Conservation (phyloP, 2,797 vertebrate genomes). For the Anas georgica region DNA sequence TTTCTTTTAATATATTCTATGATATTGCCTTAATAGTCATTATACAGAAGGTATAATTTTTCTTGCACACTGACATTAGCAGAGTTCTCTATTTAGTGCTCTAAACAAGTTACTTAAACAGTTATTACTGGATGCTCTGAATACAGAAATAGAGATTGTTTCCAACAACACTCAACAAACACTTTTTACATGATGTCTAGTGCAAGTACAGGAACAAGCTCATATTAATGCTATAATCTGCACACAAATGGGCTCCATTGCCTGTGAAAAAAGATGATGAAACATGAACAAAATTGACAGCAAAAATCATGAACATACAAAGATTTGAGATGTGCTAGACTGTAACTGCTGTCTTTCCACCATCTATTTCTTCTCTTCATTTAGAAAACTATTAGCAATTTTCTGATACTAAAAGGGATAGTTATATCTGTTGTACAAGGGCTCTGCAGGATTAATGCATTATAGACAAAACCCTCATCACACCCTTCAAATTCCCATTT, state of each 20-base stretch:
- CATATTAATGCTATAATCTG: accelerated
- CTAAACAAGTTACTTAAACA: neutral
- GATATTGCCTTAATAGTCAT: neutral
- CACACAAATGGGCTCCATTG: accelerated
- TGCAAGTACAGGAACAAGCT: neutral
- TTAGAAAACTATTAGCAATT: conserved; percentile 30
- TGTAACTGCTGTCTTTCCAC: neutral
- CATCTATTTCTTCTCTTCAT: neutral
- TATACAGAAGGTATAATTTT: neutral
- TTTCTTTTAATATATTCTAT: neutral
- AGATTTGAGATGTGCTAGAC: neutral
- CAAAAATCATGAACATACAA: neutral
- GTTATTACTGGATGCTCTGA: neutral
- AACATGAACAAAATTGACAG: neutral
- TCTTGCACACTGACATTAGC: neutral
- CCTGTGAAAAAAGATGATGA: neutral
- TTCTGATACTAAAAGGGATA: neutral
- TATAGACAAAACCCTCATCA: conserved; percentile 24
- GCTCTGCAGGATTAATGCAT: neutral
- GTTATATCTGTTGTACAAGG: neutral
- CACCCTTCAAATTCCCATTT: conserved; percentile 23
- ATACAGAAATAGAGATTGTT: neutral
- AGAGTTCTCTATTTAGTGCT: neutral
- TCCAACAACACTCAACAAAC: neutral
- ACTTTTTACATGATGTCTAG: neutral